Percentiles rank a stretch among this genome's conserved stretches.
These are phyloP conservation scores for Drosophila birchii DNA, from an alignment of 2,888 invertebrate genomes.

Conservation along the genomic window DNA sequence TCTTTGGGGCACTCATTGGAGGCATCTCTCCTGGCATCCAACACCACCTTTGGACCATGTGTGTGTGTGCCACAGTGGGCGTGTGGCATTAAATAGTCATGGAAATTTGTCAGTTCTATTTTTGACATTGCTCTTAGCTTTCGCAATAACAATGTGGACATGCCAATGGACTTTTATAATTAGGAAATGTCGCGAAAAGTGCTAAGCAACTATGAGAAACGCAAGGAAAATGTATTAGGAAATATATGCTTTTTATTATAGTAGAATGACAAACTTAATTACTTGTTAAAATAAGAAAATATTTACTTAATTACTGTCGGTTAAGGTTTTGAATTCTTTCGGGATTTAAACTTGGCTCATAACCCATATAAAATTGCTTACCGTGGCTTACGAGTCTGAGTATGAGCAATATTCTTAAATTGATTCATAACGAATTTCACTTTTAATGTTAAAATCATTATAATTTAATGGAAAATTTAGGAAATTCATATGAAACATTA, in stretches of 20 bases:
- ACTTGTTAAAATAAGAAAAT: too few species aligned
- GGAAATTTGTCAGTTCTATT: constrained; percentile 14
- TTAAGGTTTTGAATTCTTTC: too few species aligned
- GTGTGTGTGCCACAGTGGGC: constrained; percentile 20
- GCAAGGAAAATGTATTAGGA: too few species aligned
- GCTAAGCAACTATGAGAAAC: neutral
- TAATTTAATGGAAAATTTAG: neutral
- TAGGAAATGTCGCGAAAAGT: neutral
- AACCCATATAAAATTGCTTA: neutral
- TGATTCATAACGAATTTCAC: neutral
- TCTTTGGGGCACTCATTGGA: constrained; percentile 28
- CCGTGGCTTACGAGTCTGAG: neutral
- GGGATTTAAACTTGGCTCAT: neutral
- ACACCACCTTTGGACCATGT: constrained; percentile 57
- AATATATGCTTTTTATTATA: neutral
- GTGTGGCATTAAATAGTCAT: constrained; percentile 2
- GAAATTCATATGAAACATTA: too few species aligned
- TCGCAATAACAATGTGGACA: constrained; percentile 12
- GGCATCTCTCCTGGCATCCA: constrained; percentile 50
- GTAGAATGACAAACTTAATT: too few species aligned
- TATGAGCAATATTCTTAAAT: constrained; percentile 2
- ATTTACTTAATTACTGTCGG: too few species aligned
- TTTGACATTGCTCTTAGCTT: constrained; percentile 5
- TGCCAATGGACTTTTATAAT: neutral
- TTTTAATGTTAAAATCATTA: neutral